Base-by-base conservation (phyloP, 2,113 vertebrate genomes). In the Corythaixoides concolor region DNA sequence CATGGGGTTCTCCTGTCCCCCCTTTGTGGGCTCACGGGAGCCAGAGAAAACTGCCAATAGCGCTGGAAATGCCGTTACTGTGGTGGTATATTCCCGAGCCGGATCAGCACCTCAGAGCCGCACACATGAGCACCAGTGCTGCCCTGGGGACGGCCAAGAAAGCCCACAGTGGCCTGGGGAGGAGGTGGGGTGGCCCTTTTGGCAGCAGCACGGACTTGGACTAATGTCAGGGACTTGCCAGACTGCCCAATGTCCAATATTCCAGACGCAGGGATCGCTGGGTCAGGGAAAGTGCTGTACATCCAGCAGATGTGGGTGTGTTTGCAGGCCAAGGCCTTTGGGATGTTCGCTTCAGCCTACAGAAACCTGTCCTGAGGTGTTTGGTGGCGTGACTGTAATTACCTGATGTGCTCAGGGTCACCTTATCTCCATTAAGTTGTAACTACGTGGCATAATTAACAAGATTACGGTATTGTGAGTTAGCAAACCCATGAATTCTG, bases 81-180 rank as follows among this genome's bases (percentile, higher is more conserved):
- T 4, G 5, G 27, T 33, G 49, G 15, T 7, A 9, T 17, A 47
- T 52, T 21, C 6, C 33, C 39, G 33, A 5, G n/a, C 5, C 39
- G 15, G 37, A 21, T 13, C 52, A 30, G 49, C 50, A 35, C 11
- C 33, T n/a, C 28, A 7, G 22, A 55, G 41, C 39, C 39, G 7
- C 26, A 6, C 4, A 8, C 1, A 3, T 2, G 9, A 39, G 30
- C 9, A 2, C 17, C 24, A 15, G 33, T 2, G 33, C 33, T 59
- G 68, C 35, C 55, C 68, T 7, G 3, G 22, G 45, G 32, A 12
- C 0, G 2, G 43, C 37, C 20, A 0, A 1, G 7, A 27, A 26
- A 50, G 41, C 32, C 17, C 5, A 0, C 43, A 8, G 91, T 1
- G 4, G 26, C 23, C 50, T 1, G 24, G 20, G 20, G 20, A n/a